Percentiles rank a stretch among this genome's conserved stretches.
Conservation (phyloP, 2,888 invertebrate genomes). For the Agonum fuliginosum region DNA sequence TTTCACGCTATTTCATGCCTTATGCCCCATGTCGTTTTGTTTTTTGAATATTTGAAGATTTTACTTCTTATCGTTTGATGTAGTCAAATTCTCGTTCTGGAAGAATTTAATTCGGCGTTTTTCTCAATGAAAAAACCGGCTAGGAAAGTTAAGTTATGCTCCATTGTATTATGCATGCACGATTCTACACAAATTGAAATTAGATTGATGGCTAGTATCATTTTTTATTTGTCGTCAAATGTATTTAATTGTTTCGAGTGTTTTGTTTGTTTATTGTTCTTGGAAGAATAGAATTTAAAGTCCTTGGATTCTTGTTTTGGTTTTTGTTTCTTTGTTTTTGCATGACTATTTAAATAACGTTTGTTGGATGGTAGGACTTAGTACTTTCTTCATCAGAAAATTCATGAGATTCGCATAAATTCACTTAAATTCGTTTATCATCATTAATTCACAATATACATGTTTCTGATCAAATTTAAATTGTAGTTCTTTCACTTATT, state of each 20-base stretch:
- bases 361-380: not conserved
- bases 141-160: slow-evolving; percentile 48
- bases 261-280: slow-evolving; percentile 57
- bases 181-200: slow-evolving; percentile 63
- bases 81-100: slow-evolving; percentile 18
- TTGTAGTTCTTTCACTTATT: no score
- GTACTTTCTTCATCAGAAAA: not conserved
- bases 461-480: no score
- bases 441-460: no score
- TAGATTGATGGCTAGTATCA: slow-evolving; percentile 60
- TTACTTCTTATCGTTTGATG: slow-evolving; percentile 10
- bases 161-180: slow-evolving; percentile 65
- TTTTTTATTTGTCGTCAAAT: slow-evolving; percentile 53
- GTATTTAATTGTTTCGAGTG: slow-evolving; percentile 58
- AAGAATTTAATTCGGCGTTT: slow-evolving; percentile 41
- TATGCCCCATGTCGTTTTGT: no score
- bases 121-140: slow-evolving; percentile 38
- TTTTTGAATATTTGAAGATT: slow-evolving; percentile 16
- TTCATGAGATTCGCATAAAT: no score
- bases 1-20: slow-evolving; percentile 23
- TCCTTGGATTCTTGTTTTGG: slow-evolving; percentile 33
- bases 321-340: slow-evolving; percentile 29
- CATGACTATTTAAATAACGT: slow-evolving; percentile 16
- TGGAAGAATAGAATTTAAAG: slow-evolving; percentile 54
- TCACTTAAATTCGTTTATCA: no score